A percentile compares a stretch with the other conserved stretches of the same genome.
Conservation (phyloP, 1,140 invertebrate genomes). For the Trichonephila clavata region DNA sequence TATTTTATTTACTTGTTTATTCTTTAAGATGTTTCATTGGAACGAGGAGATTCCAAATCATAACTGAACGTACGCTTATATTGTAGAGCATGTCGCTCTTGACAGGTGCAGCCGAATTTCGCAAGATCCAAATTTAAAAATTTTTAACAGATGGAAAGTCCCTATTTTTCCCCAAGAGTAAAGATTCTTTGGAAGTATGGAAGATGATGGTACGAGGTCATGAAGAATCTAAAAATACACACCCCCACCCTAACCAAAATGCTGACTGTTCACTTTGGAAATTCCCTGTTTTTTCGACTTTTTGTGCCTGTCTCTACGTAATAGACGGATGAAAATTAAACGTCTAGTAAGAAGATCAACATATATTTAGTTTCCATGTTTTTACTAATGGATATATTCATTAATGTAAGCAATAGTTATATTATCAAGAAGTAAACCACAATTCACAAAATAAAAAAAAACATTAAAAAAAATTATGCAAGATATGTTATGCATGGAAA, state of each 20-base stretch:
- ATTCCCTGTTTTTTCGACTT: slow-evolving; percentile 38
- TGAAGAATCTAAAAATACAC: slow-evolving; percentile 59
- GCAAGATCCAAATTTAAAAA: background rate
- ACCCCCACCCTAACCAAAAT: slow-evolving; percentile 16
- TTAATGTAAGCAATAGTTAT: too few relatives aligned
- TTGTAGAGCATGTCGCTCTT: too few relatives aligned
- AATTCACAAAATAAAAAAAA: too few relatives aligned
- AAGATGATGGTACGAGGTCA: slow-evolving; percentile 42
- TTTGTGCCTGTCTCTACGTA: background rate
- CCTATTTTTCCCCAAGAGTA: slow-evolving; percentile 40
- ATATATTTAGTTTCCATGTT: background rate
- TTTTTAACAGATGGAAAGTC: slow-evolving; percentile 41
- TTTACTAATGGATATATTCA: too few relatives aligned
- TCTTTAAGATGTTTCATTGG: too few relatives aligned
- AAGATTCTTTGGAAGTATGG: slow-evolving; percentile 43
- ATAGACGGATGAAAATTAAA: background rate
- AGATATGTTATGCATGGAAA: too few relatives aligned
- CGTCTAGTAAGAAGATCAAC: background rate
- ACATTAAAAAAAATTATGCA: too few relatives aligned
- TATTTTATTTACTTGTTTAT: too few relatives aligned
- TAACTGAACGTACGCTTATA: too few relatives aligned
- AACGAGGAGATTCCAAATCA: too few relatives aligned
- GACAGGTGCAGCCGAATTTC: background rate
- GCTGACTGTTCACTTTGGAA: slow-evolving; percentile 49
- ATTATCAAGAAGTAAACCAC: too few relatives aligned